These are phyloP conservation scores for Drosophila limbata DNA, from an alignment of 2,888 invertebrate species.

Conservation along the genomic window DNA sequence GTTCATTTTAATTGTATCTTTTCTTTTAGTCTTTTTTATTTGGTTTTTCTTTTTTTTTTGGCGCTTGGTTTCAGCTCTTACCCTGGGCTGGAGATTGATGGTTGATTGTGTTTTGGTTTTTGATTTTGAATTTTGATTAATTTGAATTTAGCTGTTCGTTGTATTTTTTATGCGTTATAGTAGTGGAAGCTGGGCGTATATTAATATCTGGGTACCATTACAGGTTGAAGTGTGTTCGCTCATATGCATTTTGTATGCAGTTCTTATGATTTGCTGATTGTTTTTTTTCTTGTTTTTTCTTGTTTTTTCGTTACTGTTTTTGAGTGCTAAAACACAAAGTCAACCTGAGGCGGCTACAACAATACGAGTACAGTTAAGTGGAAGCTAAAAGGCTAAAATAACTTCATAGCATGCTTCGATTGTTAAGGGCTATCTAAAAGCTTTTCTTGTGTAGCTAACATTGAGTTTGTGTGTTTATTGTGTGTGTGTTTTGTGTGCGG, in stretches of 20 bases:
- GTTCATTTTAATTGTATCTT: slow-evolving; percentile 19
- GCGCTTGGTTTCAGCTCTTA: slow-evolving; percentile 71
- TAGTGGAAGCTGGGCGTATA: slow-evolving; percentile 84
- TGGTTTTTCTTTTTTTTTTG: slow-evolving; percentile 32
- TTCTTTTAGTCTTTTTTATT: background rate
- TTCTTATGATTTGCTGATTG: slow-evolving; percentile 36
- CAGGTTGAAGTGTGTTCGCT: slow-evolving; percentile 78
- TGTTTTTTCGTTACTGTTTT: slow-evolving; percentile 24
- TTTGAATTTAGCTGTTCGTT: slow-evolving; percentile 44
- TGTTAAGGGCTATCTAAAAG: slow-evolving; percentile 44
- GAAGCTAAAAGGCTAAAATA: slow-evolving; percentile 63
- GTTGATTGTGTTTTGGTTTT: slow-evolving; percentile 34
- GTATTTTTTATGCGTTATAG: slow-evolving; percentile 45
- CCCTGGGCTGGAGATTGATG: slow-evolving; percentile 66
- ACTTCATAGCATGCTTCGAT: slow-evolving; percentile 73
- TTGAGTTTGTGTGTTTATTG: background rate
- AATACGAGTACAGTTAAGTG: slow-evolving; percentile 49
- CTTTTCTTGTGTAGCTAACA: slow-evolving; percentile 45
- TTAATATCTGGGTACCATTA: slow-evolving; percentile 84
- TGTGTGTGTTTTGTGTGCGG: background rate
- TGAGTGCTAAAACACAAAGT: slow-evolving; percentile 66
- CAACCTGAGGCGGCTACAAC: slow-evolving; percentile 75
- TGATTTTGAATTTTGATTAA: slow-evolving; percentile 46
- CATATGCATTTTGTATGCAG: slow-evolving; percentile 58
- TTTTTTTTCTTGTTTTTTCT: slow-evolving; percentile 5